Evolutionary conservation across 2,113 vertebrate genomes (phyloP), one percentile per base, ranked within the genome.

Genomic region (Crotalus tigris): DNA sequence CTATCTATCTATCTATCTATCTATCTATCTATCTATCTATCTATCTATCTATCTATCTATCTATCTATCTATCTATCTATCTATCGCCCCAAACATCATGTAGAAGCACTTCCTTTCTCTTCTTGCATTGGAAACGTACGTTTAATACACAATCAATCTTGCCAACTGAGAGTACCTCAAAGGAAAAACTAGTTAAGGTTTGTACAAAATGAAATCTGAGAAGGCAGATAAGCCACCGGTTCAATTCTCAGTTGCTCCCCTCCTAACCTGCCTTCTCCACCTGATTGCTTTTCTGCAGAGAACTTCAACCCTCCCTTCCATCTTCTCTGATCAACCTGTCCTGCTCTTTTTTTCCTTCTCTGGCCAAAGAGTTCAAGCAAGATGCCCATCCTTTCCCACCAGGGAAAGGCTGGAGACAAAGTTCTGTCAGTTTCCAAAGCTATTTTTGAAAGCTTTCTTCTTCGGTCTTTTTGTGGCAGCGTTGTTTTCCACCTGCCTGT

Each of bases 351-450:
- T 86, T 54, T 26, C 57, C 57, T 93, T 93, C 85, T 94, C 94
- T 95, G 85, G 91, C 94, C 49, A 93, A 54, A 94, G 75, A 86
- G 15, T 7, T 61, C 92, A 94, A 90, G 91, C 90, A 94, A 92
- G 93, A 93, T 24, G 54, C 53, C 5, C 5, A 57, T 44, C 81
- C 81, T 13, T 87, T 93, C 94, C 96, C 87, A 93, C 92, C 93
- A 94, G 91, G 96, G 95, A 93, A 93, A 88, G 93, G 93, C 57
- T 29, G 88, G 94, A 96, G 95, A 90, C 93, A 94, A 93, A 95
- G 87, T 93, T 94, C 95, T 93, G 94, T 90, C 94, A 85, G 85
- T 96, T 95, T 96, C 89, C 86, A 95, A 95, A 92, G 94, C 57
- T 49, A 92, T 94, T 95, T 90, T 89, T 59, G 46, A 89, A 89